phyloP scores from a whole-genome alignment of 2,888 invertebrate species.

The Lutraria lutraria region DNA sequence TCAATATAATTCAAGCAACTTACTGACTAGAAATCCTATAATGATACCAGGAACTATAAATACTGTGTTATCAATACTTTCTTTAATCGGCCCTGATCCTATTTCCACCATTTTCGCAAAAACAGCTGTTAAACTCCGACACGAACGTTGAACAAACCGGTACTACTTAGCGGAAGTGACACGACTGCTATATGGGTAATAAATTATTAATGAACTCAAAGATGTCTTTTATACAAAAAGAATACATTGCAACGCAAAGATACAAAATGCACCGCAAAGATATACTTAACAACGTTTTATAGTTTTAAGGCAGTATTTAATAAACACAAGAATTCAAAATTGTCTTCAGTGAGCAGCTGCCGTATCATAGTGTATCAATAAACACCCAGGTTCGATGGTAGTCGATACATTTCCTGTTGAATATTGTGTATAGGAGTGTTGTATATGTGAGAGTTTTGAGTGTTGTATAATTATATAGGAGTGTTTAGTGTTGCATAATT shows the following conservation, averaged over 20 bases:
- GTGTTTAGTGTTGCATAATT: too few relatives aligned
- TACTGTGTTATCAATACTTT: conserved; percentile 95
- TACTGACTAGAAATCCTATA: conserved; percentile 93
- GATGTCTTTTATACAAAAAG: not conserved
- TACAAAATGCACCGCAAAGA: not conserved
- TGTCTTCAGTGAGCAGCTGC: too few relatives aligned
- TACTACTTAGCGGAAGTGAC: conserved; percentile 60
- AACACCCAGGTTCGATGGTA: too few relatives aligned
- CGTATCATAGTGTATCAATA: too few relatives aligned
- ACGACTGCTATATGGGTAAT: conserved; percentile 36
- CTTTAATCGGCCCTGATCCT: conserved; percentile 93
- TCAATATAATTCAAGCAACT: conserved; percentile 81
- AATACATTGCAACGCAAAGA: not conserved
- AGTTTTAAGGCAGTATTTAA: too few relatives aligned
- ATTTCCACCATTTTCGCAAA: conserved; percentile 92
- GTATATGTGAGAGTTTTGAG: too few relatives aligned
- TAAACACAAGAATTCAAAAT: too few relatives aligned
- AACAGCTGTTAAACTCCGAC: conserved; percentile 50
- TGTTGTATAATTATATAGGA: too few relatives aligned
- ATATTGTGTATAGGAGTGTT: too few relatives aligned
- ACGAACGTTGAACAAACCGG: conserved; percentile 21
- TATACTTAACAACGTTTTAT: too few relatives aligned
- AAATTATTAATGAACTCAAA: conserved; percentile 32
- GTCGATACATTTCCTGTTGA: too few relatives aligned
- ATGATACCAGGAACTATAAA: conserved; percentile 95